Percentiles rank a stretch among this genome's conserved stretches.
Evolutionary conservation across 2,888 invertebrate genomes (phyloP).

Genomic region (Acanthococcus lagerstroemiae): DNA sequence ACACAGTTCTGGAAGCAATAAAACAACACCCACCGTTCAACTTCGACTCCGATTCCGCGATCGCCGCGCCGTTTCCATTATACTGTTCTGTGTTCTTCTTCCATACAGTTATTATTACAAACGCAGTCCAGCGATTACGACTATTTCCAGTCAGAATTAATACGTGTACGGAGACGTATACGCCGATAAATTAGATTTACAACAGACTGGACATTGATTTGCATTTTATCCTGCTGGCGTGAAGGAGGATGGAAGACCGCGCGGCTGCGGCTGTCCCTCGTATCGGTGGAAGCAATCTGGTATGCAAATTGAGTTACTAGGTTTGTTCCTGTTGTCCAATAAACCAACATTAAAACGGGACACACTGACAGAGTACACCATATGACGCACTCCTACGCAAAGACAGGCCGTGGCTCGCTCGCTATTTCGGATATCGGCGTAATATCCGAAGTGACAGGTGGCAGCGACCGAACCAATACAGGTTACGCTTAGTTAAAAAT

Average conservation of each 20-base stretch:
- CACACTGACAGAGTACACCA: slow-evolving; percentile 10
- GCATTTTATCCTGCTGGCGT: slow-evolving; percentile 14
- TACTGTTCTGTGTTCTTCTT: too few species aligned
- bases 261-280: slow-evolving; percentile 9
- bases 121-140: not conserved
- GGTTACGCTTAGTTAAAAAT: not conserved
- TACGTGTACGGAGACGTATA: not conserved
- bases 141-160: slow-evolving; percentile 2
- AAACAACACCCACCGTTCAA: too few species aligned
- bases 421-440: not conserved
- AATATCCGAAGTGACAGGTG: slow-evolving; percentile 20
- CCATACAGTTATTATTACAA: not conserved
- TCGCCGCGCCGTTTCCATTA: too few species aligned
- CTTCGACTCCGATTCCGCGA: too few species aligned
- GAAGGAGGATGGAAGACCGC: not conserved
- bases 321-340: slow-evolving; percentile 19
- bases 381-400: slow-evolving; percentile 20
- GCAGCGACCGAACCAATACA: slow-evolving; percentile 7
- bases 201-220: slow-evolving; percentile 30
- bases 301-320: slow-evolving; percentile 28
- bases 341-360: slow-evolving; percentile 19
- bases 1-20: too few species aligned
- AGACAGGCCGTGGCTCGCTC: not conserved
- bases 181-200: slow-evolving; percentile 23
- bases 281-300: slow-evolving; percentile 21